phyloP scores from a whole-genome alignment of 2,888 invertebrate genomes.

The Theretra japonica region DNA sequence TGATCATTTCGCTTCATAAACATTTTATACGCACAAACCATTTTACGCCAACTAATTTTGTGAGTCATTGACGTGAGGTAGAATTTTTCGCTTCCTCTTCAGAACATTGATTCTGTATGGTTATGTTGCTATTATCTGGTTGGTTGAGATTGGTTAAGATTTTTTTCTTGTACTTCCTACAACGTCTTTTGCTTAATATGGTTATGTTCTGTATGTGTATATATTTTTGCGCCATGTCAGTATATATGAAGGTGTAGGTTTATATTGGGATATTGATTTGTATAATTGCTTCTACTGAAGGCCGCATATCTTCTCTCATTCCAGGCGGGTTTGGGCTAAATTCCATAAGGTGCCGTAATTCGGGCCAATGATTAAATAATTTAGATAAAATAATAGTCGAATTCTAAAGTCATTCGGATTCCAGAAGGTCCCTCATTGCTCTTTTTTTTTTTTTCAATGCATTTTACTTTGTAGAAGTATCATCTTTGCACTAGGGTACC shows the following conservation, averaged over 20 bases:
- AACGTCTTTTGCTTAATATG: background rate
- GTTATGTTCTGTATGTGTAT: background rate
- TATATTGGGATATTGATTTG: background rate
- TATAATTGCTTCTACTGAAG: background rate
- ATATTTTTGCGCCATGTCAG: background rate
- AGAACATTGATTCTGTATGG: slow-evolving; percentile 19
- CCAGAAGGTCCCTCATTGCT: background rate
- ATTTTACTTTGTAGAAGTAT: too few relatives aligned
- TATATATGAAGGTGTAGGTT: too few relatives aligned
- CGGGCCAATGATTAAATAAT: background rate
- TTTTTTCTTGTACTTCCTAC: background rate
- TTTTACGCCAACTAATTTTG: slow-evolving; percentile 31
- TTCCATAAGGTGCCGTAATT: background rate
- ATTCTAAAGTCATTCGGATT: background rate
- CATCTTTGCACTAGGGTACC: too few relatives aligned
- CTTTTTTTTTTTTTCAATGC: too few relatives aligned
- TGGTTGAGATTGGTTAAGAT: background rate
- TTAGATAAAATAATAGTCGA: background rate
- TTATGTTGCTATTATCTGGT: slow-evolving; percentile 2
- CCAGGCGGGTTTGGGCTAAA: background rate
- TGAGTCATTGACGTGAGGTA: slow-evolving; percentile 16
- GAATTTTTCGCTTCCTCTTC: slow-evolving; percentile 15
- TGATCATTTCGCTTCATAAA: slow-evolving; percentile 24
- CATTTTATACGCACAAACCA: slow-evolving; percentile 22
- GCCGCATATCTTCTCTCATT: background rate